Base-by-base conservation (phyloP, 2,113 vertebrate genomes). In the Carassius gibelio region DNA sequence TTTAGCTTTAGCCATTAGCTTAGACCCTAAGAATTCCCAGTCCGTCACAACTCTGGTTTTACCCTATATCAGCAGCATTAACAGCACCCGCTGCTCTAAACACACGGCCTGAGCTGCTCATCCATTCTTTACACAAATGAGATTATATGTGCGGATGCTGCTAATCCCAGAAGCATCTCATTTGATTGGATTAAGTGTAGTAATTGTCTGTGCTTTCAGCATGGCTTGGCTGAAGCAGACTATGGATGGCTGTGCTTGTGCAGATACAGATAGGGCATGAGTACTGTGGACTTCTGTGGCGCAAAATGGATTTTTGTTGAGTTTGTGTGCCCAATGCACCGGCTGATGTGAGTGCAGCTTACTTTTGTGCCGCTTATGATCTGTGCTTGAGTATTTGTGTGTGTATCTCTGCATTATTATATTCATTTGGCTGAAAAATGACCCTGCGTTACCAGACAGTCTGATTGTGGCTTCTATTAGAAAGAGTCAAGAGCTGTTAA, bases 181-280 rank as follows among this genome's bases (percentile, higher is more conserved):
- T 84, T 86, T 72, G 72, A 86, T 55, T 82, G 62, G 82, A 88
- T 88, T 88, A 88, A 86, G 74, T 83, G 76, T 50, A 87, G 66
- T 87, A 64, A 87, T 84, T 75, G 64, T 84, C 74, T 87, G 68
- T 57, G 10, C 68, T 42, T 69, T 76, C 81, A 68, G 75, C 76
- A 48, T 81, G 57, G 82, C 0, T 55, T 59, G 26, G 72, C 36
- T 36, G 59, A 26, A 77, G 48, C 17, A 76, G 62, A 10, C 42
- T 74, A 55, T 75, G 64, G 45, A 45, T 52, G 86, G 23, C 64
- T 82, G 50, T 78, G 26, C 34, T 82, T 38, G 26, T 30, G 45
- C 23, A 68, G 61, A 30, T 82, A 62, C 23, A 68, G 61, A 30
- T 82, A 62, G 77, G 64, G 76, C n/a, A 84, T 83, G 69, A 82